Evolutionary conservation across 2,113 vertebrate genomes (phyloP), one percentile per base, ranked within the genome.

Genomic region (Poeciliopsis occidentalis): DNA sequence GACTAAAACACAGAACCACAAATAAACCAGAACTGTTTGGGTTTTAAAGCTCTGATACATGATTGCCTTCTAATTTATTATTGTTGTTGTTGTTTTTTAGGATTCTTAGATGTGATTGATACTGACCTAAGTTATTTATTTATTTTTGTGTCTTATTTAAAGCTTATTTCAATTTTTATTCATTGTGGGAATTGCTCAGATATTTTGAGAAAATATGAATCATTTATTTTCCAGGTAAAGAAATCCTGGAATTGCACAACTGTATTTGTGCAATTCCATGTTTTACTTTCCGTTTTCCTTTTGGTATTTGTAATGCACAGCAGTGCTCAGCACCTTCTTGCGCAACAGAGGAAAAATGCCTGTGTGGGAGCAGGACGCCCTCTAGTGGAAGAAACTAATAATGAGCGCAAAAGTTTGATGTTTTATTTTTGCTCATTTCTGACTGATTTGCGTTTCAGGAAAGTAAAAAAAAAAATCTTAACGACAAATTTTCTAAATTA

Each of bases 121-220:
- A 39, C 69, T 77, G 34, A 60, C 67, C 1, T 77, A 80, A 76
- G 13, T 85, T 89, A 89, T 89, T 86, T 85, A 91, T 90, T 91
- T 88, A 88, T 80, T 87, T 15, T 54, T 11, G 4, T 72, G 4
- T 76, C 5, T 63, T 67, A 67, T 67, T 67, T 67, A 67, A 30
- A 17, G 60, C 0, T 65, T 88, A 73, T 84, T 81, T 80, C 75
- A 79, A 76, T 1, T 61, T 34, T 26, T 4, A 60, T 8, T 39
- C 0, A 60, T 67, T 30, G 39, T 41, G 26, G 10, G 4, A 4
- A 1, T 7, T 47, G 60, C 12, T 54, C 19, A 3, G 34, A 6
- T 1, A 64, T 60, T 60, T 11, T 67, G 75, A 73, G 26, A 64
- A 22, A 69, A 26, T 31, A 24, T 22, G 32, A 19, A 54, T 47